Conservation (phyloP, 1,140 invertebrate genomes). For the Zeugodacus cucurbitae region DNA sequence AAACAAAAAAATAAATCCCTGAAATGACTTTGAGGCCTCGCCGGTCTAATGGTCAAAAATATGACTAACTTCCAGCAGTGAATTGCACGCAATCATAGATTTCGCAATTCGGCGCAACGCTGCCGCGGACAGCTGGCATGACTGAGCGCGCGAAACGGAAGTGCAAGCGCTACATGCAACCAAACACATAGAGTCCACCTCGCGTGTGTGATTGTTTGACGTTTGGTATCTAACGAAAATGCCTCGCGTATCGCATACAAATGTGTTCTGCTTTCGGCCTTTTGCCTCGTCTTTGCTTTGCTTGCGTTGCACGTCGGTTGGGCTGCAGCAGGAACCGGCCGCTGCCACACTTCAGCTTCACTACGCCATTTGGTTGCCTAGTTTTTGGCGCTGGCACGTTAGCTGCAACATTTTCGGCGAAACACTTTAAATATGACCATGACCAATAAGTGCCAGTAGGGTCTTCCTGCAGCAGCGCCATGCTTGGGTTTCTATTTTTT, state of each 20-base stretch:
- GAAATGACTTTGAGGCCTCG: slow-evolving; percentile 1
- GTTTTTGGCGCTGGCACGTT: slow-evolving; percentile 4
- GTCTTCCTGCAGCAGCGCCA: neutral
- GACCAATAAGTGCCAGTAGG: slow-evolving; percentile 34
- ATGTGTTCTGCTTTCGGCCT: neutral
- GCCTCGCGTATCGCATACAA: neutral
- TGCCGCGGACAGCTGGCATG: neutral
- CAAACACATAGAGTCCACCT: neutral
- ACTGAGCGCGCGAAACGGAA: slow-evolving; percentile 23
- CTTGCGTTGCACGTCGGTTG: neutral
- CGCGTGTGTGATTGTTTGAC: neutral
- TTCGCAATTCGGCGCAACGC: neutral
- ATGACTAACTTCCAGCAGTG: slow-evolving; percentile 28
- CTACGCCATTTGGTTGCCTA: slow-evolving; percentile 9
- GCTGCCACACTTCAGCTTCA: neutral
- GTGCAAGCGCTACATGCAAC: neutral
- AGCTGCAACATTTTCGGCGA: neutral
- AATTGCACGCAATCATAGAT: slow-evolving; percentile 29
- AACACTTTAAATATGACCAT: slow-evolving; percentile 37
- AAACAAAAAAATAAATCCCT: too few relatives aligned
- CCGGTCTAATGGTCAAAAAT: neutral
- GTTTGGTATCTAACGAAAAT: neutral
- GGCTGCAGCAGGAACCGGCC: neutral
- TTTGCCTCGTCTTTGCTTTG: neutral
- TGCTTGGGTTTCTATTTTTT: neutral